A percentile compares a stretch with the other conserved stretches of the same genome.
These are phyloP conservation scores for Rhagonycha lutea DNA, from an alignment of 2,888 invertebrate species.

Conservation along the genomic window DNA sequence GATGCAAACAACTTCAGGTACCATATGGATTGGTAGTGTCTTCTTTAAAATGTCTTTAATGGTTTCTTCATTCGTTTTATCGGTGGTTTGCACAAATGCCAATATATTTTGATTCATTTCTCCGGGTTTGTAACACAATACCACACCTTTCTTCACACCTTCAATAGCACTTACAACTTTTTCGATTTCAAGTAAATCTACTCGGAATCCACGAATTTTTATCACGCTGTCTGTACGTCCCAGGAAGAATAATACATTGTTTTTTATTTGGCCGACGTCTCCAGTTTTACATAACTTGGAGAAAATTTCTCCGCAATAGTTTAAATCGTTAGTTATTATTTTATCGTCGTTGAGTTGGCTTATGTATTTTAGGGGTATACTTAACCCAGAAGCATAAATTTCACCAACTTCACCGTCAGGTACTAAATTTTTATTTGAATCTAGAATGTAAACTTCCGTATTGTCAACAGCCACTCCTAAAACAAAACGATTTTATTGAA, in stretches of 20 bases:
- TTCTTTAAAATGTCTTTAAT: constrained; percentile 68
- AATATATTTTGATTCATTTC: constrained; percentile 72
- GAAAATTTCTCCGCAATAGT: constrained; percentile 66
- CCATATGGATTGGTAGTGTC: constrained; percentile 75
- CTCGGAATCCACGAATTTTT: constrained; percentile 84
- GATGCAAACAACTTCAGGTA: constrained; percentile 69
- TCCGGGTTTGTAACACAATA: constrained; percentile 75
- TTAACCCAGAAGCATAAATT: constrained; percentile 78
- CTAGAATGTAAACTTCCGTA: constrained; percentile 78
- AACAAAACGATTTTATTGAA: constrained; percentile 1
- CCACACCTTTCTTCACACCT: constrained; percentile 64
- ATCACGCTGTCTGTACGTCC: constrained; percentile 82
- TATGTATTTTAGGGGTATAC: constrained; percentile 81
- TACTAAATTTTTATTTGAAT: constrained; percentile 72
- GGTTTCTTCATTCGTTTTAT: constrained; percentile 58
- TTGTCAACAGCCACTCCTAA: constrained; percentile 78
- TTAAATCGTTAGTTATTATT: constrained; percentile 76
- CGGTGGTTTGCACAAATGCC: constrained; percentile 61
- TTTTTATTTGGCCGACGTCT: constrained; percentile 76
- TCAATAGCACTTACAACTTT: constrained; percentile 66
- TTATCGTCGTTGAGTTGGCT: constrained; percentile 72
- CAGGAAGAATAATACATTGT: constrained; percentile 71
- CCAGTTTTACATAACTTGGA: constrained; percentile 81
- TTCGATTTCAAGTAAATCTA: constrained; percentile 84
- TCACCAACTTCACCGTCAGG: constrained; percentile 77